These are phyloP conservation scores for Cepaea hortensis DNA, from an alignment of 2,888 invertebrate species.

Conservation along the genomic window DNA sequence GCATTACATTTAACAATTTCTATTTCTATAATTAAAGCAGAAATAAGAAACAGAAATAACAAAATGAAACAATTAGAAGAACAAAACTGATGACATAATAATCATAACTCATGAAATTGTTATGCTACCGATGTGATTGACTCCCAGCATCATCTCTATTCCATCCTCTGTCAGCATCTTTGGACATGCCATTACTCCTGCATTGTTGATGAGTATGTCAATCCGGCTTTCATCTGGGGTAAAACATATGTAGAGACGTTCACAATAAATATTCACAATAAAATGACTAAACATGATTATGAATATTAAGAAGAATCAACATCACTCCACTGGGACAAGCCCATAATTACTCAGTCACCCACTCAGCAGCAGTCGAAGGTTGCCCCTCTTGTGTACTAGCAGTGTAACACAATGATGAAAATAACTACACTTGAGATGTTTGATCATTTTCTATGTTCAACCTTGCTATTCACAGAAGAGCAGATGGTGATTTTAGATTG, in stretches of 20 bases:
- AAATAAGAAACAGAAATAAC: not conserved
- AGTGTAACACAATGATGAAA: too few relatives aligned
- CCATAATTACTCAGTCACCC: not conserved
- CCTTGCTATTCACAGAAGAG: too few relatives aligned
- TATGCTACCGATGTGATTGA: constrained; percentile 74
- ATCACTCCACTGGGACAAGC: not conserved
- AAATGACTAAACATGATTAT: not conserved
- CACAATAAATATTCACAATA: not conserved
- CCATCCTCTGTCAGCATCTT: constrained; percentile 71
- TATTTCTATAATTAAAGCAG: too few relatives aligned
- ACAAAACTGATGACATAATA: not conserved
- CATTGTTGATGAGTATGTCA: constrained; percentile 76
- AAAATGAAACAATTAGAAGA: not conserved
- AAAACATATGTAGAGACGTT: constrained; percentile 64
- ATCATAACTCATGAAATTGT: not conserved
- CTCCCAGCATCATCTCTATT: constrained; percentile 75
- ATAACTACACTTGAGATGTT: too few relatives aligned
- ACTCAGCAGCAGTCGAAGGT: too few relatives aligned
- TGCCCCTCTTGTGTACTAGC: too few relatives aligned
- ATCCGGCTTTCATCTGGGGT: constrained; percentile 66
- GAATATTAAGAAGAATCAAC: not conserved
- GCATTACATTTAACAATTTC: too few relatives aligned
- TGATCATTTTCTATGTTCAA: too few relatives aligned
- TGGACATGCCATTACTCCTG: constrained; percentile 71
- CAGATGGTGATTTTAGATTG: too few relatives aligned